Evolutionary conservation across 2,888 invertebrate species (phyloP).

Genomic region (Morpho achilles): DNA sequence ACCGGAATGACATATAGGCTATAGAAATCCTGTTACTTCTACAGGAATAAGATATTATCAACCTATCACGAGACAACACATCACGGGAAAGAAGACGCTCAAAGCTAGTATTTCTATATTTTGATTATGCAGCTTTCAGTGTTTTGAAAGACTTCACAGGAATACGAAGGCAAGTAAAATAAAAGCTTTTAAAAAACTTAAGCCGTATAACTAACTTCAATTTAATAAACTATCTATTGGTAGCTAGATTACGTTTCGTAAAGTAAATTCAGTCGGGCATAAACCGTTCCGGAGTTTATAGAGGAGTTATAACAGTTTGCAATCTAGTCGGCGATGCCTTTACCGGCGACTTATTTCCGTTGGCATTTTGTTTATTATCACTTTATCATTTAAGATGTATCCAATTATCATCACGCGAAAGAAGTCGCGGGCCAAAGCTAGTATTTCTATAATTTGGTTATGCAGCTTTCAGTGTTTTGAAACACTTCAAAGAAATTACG

Average conservation of each 20-base stretch:
- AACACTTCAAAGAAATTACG: not conserved
- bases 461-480: no score
- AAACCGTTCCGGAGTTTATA: slow-evolving; percentile 16
- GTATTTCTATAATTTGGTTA: no score
- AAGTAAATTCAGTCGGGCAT: slow-evolving; percentile 23
- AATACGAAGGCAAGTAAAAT: not conserved
- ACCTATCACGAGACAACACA: no score
- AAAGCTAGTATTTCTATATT: no score
- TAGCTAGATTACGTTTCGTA: slow-evolving; percentile 22
- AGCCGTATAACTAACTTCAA: not conserved
- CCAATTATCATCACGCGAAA: not conserved
- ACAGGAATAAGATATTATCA: no score
- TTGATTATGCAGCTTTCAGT: no score
- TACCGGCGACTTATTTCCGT: slow-evolving; percentile 73
- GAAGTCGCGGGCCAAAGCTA: no score
- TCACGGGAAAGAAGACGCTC: no score
- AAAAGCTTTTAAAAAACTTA: not conserved
- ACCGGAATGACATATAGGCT: no score
- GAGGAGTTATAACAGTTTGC: slow-evolving; percentile 30
- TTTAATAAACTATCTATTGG: slow-evolving; percentile 17
- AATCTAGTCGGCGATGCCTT: slow-evolving; percentile 41
- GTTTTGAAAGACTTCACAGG: not conserved
- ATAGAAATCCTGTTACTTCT: no score
- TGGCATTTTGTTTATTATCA: slow-evolving; percentile 42
- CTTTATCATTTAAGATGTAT: slow-evolving; percentile 29